Base-by-base conservation (phyloP, 1,140 invertebrate genomes). In the Oedothorax gibbosus region DNA sequence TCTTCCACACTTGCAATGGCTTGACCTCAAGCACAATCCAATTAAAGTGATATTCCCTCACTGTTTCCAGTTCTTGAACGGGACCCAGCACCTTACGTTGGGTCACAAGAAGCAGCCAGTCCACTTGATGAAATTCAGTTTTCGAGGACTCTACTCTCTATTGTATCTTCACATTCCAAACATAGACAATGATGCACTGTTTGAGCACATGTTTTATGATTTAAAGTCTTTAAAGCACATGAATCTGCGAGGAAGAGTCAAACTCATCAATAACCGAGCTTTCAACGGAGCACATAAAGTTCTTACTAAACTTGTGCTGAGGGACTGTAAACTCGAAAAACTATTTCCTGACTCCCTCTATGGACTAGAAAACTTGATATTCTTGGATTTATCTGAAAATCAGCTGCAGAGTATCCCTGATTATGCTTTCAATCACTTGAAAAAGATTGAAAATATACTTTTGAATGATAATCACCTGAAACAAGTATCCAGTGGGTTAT, bases 61-160 rank as follows among this genome's bases (percentile, higher is more conserved):
- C 60, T 93, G 93, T 12, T 94, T 94, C 87, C 93, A 93, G 90
- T 92, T 94, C 2, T 92, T 94, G 92, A 94, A 94, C 88, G 91
- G 91, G 60, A 94, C 94, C 4, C 89, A 90, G 78, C 89, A 90
- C n/a, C 88, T 95, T 20, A 91, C 92, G 86, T 87, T 95, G 57
- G 93, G 93, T 7, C 83, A 87, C 56, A 56, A 90, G 35, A 89
- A 89, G 20, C 90, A 90, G 2, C 89, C 91, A 50, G 86, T 94
- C 12, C 91, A 92, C 78, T 85, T 95, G 56, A 89, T 92, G 78
- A 91, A 91, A 80, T 93, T 93, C 87, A 92, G 93, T 2, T 94
- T 95, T 87, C 87, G 92, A 56, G 93, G 93, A 10, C 88, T 95
- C 49, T 88, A 90, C 86, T 89, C 90, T 80, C 87, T 94, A 15